These are phyloP conservation scores for Acrocephalus kingi DNA, from an alignment of 2,113 vertebrate genomes.

Conservation along the genomic window DNA sequence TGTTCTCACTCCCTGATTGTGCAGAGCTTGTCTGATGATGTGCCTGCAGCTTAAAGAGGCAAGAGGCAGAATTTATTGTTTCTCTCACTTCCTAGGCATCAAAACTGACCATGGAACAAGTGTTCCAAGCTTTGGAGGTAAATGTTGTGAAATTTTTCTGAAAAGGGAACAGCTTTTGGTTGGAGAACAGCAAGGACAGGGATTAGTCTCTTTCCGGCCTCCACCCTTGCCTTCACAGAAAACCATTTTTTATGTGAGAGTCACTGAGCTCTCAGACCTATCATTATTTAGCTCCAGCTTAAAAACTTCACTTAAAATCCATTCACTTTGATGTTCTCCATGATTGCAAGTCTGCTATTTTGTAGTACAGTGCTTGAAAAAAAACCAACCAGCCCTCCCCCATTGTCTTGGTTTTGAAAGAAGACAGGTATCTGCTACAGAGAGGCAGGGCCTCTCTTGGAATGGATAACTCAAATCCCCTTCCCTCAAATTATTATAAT, in stretches of 20 bases:
- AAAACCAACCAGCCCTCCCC: neutral
- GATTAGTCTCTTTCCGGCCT: neutral
- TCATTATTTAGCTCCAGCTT: slow-evolving; percentile 14
- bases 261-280: neutral
- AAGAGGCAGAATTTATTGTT: neutral
- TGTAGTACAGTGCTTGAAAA: neutral
- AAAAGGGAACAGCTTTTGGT: neutral
- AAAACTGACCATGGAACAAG: neutral
- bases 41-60: neutral
- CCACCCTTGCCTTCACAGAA: neutral
- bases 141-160: neutral
- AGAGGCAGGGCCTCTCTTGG: no score
- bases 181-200: neutral
- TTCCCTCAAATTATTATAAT: no score
- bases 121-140: neutral
- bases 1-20: neutral
- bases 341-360: neutral
- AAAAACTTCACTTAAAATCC: slow-evolving; percentile 9
- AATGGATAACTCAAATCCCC: no score
- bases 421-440: no score
- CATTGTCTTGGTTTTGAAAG: no score
- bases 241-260: neutral
- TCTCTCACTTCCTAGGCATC: neutral
- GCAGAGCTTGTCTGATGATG: neutral
- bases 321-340: neutral